These are phyloP conservation scores for Hyles lineata DNA, from an alignment of 2,888 invertebrate species.

Conservation along the genomic window DNA sequence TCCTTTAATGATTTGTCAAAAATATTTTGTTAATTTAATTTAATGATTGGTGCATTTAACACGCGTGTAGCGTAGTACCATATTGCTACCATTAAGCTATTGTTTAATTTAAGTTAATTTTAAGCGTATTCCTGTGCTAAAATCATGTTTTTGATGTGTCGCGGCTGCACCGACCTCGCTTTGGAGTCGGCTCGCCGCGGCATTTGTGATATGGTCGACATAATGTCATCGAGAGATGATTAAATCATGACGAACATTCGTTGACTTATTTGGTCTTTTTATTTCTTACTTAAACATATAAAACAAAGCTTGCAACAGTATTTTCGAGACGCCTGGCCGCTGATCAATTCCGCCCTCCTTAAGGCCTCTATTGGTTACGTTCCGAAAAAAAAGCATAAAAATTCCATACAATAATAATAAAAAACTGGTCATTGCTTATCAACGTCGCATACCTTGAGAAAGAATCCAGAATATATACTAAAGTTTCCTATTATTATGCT, in stretches of 20 bases:
- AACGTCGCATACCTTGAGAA: too few relatives aligned
- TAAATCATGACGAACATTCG: constrained; percentile 27
- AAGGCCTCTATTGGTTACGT: too few relatives aligned
- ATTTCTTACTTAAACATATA: background rate
- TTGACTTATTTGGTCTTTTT: constrained; percentile 12
- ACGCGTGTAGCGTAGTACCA: constrained; percentile 17
- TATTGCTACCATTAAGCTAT: constrained; percentile 26
- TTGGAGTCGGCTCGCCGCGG: background rate
- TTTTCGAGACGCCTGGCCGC: too few relatives aligned
- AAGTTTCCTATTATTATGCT: too few relatives aligned
- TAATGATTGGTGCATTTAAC: constrained; percentile 22
- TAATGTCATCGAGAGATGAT: constrained; percentile 24
- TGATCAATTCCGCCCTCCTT: too few relatives aligned
- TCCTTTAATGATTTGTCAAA: background rate
- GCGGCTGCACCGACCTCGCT: background rate
- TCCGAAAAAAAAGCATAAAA: too few relatives aligned
- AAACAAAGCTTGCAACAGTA: background rate
- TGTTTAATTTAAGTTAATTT: constrained; percentile 23
- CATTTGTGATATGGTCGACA: constrained; percentile 24
- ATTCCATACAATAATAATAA: too few relatives aligned
- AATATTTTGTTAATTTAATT: constrained; percentile 8
- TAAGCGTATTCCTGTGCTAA: constrained; percentile 21
- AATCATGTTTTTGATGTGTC: constrained; percentile 15
- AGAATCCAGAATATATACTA: too few relatives aligned
- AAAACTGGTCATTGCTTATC: too few relatives aligned